phyloP scores from a whole-genome alignment of 2,113 vertebrate genomes.

The Perca schrenkii region DNA sequence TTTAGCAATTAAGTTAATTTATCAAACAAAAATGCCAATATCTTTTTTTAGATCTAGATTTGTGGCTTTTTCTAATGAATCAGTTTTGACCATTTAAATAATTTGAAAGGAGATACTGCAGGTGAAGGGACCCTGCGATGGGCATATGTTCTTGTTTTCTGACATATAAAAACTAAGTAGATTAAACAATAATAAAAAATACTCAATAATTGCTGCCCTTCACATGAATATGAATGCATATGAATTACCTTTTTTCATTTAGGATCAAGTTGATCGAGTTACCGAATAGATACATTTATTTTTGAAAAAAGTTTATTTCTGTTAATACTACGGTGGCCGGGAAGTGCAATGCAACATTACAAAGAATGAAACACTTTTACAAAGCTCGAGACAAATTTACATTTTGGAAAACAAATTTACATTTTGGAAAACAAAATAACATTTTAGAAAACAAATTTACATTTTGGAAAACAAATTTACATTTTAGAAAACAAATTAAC shows the following conservation, averaged over 20 bases:
- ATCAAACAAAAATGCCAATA: background rate
- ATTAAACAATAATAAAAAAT: background rate
- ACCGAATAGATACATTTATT: background rate
- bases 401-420: too few species aligned
- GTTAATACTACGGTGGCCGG: too few species aligned
- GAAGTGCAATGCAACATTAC: too few species aligned
- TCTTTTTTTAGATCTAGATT: background rate
- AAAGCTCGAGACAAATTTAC: too few species aligned
- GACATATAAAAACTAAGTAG: background rate
- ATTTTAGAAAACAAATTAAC: too few species aligned
- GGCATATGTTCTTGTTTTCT: background rate
- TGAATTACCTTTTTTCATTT: background rate
- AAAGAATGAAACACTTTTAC: too few species aligned
- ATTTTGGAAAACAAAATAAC: too few species aligned
- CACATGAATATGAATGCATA: background rate
- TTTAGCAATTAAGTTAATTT: background rate
- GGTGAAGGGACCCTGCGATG: background rate
- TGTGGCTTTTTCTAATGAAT: background rate
- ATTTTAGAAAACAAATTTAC: too few species aligned
- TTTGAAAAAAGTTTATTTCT: too few species aligned
- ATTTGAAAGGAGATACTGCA: background rate
- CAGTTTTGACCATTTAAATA: background rate
- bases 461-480: too few species aligned
- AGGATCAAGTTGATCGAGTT: background rate
- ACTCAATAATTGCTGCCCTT: background rate